phyloP scores from a whole-genome alignment of 2,113 vertebrate genomes.

The Lamprotornis superbus region DNA sequence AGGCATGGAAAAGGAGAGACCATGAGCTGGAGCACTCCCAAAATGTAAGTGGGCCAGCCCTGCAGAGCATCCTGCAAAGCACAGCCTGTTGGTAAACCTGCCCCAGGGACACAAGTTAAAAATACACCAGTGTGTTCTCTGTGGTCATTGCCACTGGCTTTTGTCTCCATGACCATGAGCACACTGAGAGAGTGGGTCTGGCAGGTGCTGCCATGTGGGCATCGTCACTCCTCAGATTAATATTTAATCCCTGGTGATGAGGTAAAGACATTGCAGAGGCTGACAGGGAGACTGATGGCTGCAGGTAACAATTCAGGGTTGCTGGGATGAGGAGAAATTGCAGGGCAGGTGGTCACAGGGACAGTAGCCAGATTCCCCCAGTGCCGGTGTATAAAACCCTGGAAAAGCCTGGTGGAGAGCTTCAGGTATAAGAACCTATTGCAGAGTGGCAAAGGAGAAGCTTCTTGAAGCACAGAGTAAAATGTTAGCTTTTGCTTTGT shows the following conservation, averaged over 20 bases:
- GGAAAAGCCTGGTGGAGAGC: not conserved
- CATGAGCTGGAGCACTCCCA: not conserved
- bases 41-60: not conserved
- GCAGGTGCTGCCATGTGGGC: not conserved
- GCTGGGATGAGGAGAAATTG: not conserved
- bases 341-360: not conserved
- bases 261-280: not conserved
- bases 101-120: not conserved
- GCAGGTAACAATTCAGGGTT: not conserved
- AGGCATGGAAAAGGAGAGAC: not conserved
- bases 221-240: not conserved
- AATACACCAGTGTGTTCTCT: not conserved
- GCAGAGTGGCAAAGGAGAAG: not conserved
- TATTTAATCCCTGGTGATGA: not conserved
- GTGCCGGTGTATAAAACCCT: not conserved
- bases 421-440: not conserved
- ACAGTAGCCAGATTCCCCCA: not conserved
- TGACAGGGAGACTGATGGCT: not conserved
- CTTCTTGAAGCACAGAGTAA: not conserved
- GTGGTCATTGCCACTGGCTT: not conserved
- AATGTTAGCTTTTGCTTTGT: not conserved
- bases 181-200: not conserved
- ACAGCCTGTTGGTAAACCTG: not conserved
- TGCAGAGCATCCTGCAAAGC: not conserved
- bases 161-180: not conserved